Conservation (phyloP, 2,888 invertebrate species). For the Tanytarsus gracilentus region DNA sequence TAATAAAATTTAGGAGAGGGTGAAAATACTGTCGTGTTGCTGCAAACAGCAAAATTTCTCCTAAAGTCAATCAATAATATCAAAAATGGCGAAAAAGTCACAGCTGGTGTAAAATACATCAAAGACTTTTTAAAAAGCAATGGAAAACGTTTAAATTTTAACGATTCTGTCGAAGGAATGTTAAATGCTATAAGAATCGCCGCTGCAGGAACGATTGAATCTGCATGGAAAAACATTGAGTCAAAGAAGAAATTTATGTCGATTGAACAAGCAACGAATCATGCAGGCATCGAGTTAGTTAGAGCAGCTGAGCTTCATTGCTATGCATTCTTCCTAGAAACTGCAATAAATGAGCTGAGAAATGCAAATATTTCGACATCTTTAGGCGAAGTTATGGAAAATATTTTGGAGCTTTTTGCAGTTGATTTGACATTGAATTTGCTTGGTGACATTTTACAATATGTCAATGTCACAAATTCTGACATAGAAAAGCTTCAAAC, state of each 20-base stretch:
- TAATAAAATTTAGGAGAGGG: constrained; percentile 21
- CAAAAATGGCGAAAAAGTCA: constrained; percentile 46
- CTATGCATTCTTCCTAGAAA: constrained; percentile 61
- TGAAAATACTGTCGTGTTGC: constrained; percentile 26
- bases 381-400: too few relatives aligned
- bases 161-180: constrained; percentile 32
- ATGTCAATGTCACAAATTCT: constrained; percentile 37
- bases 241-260: constrained; percentile 50
- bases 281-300: constrained; percentile 41
- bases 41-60: constrained; percentile 48
- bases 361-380: too few relatives aligned
- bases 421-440: constrained; percentile 65
- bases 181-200: constrained; percentile 39
- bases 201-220: constrained; percentile 42
- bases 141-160: neutral
- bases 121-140: constrained; percentile 32
- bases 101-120: constrained; percentile 58
- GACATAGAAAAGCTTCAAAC: constrained; percentile 48
- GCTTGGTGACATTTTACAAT: constrained; percentile 53
- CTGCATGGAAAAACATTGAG: constrained; percentile 46
- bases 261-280: constrained; percentile 73
- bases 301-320: constrained; percentile 60
- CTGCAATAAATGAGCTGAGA: constrained; percentile 51
- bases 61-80: constrained; percentile 63
- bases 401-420: constrained; percentile 60